Evolutionary conservation across 2,113 vertebrate species (phyloP).

Genomic region (Rhea pennata): DNA sequence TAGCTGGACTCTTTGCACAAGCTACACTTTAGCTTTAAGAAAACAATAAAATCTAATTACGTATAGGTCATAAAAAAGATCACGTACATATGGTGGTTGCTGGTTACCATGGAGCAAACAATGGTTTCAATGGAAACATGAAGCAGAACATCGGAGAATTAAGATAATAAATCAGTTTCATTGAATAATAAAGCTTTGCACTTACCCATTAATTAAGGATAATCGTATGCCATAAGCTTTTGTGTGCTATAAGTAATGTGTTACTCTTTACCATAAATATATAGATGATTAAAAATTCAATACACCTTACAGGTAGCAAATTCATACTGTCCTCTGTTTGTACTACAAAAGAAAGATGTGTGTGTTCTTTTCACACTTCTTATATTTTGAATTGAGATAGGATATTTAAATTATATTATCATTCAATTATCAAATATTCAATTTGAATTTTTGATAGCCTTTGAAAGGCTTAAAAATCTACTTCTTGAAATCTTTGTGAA

Average conservation of each 20-base stretch:
- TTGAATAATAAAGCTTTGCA: constrained; percentile 77
- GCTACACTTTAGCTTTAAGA: constrained; percentile 65
- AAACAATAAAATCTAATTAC: constrained; percentile 81
- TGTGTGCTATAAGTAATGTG: constrained; percentile 74
- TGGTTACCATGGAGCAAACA: constrained; percentile 76
- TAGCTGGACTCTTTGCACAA: not conserved
- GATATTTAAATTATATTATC: not conserved
- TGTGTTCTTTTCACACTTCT: not conserved
- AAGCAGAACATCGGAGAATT: constrained; percentile 76
- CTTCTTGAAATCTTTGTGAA: constrained; percentile 1
- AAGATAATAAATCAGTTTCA: constrained; percentile 81
- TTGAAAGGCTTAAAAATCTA: not conserved
- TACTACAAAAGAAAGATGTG: constrained; percentile 32
- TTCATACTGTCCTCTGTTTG: not conserved
- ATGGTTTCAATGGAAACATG: constrained; percentile 72
- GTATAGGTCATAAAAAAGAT: constrained; percentile 74
- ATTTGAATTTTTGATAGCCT: not conserved
- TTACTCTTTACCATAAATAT: constrained; percentile 72
- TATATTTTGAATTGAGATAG: constrained; percentile 35
- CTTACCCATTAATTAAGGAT: constrained; percentile 81
- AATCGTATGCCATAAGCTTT: constrained; percentile 78
- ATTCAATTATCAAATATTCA: not conserved
- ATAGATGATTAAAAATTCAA: constrained; percentile 73
- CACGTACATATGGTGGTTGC: constrained; percentile 61
- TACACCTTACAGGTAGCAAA: constrained; percentile 66